Evolutionary conservation across 2,888 invertebrate genomes (phyloP), one percentile per base, ranked within the genome.

Genomic region (Sarcophaga caerulescens): DNA sequence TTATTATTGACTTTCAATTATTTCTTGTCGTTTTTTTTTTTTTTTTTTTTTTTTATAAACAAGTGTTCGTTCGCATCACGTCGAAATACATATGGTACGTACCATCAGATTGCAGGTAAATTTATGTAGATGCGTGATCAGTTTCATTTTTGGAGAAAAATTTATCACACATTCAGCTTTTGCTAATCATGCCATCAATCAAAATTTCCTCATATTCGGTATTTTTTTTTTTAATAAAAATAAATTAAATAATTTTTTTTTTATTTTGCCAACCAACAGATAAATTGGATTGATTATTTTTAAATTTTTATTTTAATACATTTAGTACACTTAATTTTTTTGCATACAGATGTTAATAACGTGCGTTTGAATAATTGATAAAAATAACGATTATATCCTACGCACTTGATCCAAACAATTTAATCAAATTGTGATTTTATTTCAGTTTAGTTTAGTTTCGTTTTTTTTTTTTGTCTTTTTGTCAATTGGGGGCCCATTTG

Each of bases 181-280:
- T 74, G 77, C 62, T 84, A 86, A 86, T 81, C 84, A 84, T 83
- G 83, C 84, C 78, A 86, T 86, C 86, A 86, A 86, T 86, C 84
- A 86, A 78, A 52, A 14, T 52, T 52, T 52, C 17, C 52, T 78
- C 44, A 69, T 79, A 25, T 76, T 77, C 63, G 35, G 69, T 62
- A n/a, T n/a, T n/a, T 8, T 35, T 70, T 69, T 19, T 79, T 75
- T 59, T n/a, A n/a, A 69, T 79, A 35, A 21, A 80, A 84, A 80
- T 66, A 81, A 80, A 76, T 82, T 0, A 35, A 35, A 35, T 76
- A 63, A 19, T 59, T 71, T 74, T 21, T 47, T 57, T 21, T 47
- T 57, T 65, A 10, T 76, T 76, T 82, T 76, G 65, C 5, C 19
- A 45, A 57, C 71, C 73, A 57, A 44, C 68, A 77, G 81, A 86